Conservation (phyloP, 2,888 invertebrate genomes). For the Acholoe squamosa region DNA sequence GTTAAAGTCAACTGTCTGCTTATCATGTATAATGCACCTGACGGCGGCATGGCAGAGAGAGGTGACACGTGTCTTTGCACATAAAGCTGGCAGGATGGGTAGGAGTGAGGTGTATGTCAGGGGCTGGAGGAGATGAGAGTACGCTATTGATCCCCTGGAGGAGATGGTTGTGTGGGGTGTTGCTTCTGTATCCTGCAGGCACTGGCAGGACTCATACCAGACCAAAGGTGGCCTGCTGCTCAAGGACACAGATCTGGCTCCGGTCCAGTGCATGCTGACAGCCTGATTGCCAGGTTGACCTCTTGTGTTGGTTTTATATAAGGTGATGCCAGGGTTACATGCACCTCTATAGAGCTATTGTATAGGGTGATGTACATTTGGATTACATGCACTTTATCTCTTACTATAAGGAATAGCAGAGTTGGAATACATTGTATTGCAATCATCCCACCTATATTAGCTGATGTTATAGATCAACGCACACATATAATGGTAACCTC, state of each 20-base stretch:
- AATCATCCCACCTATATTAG: too few species aligned
- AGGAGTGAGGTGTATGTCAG: background rate
- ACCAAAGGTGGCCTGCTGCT: background rate
- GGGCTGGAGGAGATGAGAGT: background rate
- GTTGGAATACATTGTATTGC: too few species aligned
- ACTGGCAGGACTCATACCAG: slow-evolving; percentile 11
- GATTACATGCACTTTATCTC: too few species aligned
- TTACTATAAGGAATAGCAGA: too few species aligned
- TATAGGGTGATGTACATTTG: background rate
- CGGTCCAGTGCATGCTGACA: slow-evolving; percentile 1
- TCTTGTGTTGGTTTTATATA: background rate
- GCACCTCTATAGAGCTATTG: background rate
- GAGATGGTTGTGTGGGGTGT: background rate
- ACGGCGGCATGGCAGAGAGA: too few species aligned
- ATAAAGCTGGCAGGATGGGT: too few species aligned
- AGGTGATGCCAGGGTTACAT: background rate
- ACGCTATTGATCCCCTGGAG: slow-evolving; percentile 4
- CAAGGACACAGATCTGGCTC: background rate
- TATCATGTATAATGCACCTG: too few species aligned
- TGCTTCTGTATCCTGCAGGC: background rate
- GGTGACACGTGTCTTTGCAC: too few species aligned
- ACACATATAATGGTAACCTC: background rate
- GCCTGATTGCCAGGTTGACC: slow-evolving; percentile 15
- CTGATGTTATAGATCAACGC: background rate
- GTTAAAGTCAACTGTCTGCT: too few species aligned